These are phyloP conservation scores for Anolis carolinensis DNA, from an alignment of 2,113 vertebrate species.

Conservation along the genomic window DNA sequence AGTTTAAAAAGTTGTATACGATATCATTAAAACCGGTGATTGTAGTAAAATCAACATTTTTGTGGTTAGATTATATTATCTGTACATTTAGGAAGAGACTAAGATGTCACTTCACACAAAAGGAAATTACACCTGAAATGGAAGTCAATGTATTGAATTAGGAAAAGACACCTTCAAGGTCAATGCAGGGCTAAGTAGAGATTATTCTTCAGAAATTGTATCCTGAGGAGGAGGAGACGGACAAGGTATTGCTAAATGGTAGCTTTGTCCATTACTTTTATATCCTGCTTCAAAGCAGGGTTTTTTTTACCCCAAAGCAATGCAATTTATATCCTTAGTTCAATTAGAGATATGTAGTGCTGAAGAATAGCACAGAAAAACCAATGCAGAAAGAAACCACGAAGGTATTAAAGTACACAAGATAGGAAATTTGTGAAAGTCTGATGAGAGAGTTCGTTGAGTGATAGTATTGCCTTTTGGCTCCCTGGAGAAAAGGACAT, in stretches of 20 bases:
- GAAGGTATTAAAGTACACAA: neutral
- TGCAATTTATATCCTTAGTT: conserved; percentile 47
- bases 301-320: conserved; percentile 54
- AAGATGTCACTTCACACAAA: conserved; percentile 43
- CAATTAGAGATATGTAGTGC: conserved; percentile 51
- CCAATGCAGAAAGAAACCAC: neutral
- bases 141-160: conserved; percentile 7
- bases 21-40: conserved; percentile 52
- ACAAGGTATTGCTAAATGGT: conserved; percentile 31
- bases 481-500: neutral
- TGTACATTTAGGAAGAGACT: conserved; percentile 48
- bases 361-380: conserved; percentile 30
- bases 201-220: conserved; percentile 60
- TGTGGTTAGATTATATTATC: conserved; percentile 50
- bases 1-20: conserved; percentile 40
- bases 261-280: conserved; percentile 59
- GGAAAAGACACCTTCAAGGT: conserved; percentile 53
- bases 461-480: neutral
- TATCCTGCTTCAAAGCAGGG: conserved; percentile 44
- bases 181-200: conserved; percentile 45
- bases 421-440: neutral
- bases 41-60: conserved; percentile 54
- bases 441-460: neutral
- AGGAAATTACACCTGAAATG: conserved; percentile 55
- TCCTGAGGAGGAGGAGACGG: conserved; percentile 52